Base-by-base conservation (phyloP, 2,113 vertebrate species). In the Propithecus coquereli region DNA sequence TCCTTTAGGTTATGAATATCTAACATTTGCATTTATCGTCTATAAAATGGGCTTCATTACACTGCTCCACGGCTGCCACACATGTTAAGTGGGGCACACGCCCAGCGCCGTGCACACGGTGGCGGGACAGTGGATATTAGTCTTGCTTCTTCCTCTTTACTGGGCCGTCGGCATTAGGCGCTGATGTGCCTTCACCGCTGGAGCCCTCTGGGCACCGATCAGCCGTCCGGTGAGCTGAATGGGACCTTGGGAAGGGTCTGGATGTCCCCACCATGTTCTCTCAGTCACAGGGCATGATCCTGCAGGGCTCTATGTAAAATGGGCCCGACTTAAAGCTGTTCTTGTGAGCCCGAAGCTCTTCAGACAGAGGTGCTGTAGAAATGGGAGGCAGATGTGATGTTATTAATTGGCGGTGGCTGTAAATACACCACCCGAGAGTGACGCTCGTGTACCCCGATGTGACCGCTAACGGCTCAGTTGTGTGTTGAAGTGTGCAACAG, bases 61-160 rank as follows among this genome's bases (percentile, higher is more conserved):
- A 1, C 1, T 0, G 13, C 20, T n/a, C 17, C 16, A 8, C 0
- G 57, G 43, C 14, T 5, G 0, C 30, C 8, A 1, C 0, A 23
- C 1, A 0, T 47, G 34, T 22, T 10, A 27, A 59, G 9, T 0
- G 25, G 16, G 16, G 45, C 50, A 20, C 6, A 1, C 2, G 8
- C 43, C 22, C 13, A 3, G 52, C 3, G 34, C 43, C 63, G 37
- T 8, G n/a, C 16, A 6, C 8, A 4, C 16, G 12, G 66, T 2
- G 10, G 32, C 65, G 2, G 16, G 79, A 37, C 40, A 8, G 0
- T 3, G 65, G 20, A 3, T 2, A 3, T 23, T 14, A 4, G 0
- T 32, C n/a, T 61, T 37, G 32, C 59, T 34, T 45, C 52, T 52
- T 52, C 25, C 25, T 45, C 45, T 57, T 32, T 32, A 0, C 4